Evolutionary conservation across 2,888 invertebrate species (phyloP).

Genomic region (Synanthedon formicaeformis): DNA sequence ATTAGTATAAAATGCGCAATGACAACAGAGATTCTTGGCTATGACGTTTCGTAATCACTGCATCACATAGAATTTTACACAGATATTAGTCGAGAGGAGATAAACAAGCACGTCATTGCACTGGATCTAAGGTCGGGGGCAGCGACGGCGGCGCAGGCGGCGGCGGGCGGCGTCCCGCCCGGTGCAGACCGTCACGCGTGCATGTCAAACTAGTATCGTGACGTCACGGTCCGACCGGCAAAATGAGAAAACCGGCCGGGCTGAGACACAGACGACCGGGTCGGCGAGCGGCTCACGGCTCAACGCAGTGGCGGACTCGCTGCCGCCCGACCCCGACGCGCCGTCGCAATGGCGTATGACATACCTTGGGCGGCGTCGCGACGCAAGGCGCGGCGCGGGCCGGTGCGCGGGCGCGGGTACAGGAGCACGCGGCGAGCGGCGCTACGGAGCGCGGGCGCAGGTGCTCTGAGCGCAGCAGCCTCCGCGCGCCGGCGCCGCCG

Average conservation of each 20-base stretch:
- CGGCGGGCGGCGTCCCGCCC: conserved; percentile 54
- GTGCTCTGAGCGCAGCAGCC: conserved; percentile 78
- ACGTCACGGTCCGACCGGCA: conserved; percentile 65
- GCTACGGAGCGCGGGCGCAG: conserved; percentile 74
- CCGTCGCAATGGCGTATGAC: conserved; percentile 38
- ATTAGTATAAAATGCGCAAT: too few species aligned
- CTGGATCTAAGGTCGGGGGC: conserved; percentile 58
- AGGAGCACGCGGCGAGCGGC: conserved; percentile 66
- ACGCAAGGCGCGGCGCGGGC: conserved; percentile 40
- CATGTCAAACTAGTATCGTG: conserved; percentile 66
- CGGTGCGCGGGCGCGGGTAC: conserved; percentile 56
- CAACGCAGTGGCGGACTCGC: conserved; percentile 64
- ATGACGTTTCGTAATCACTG: background rate
- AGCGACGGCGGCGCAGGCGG: conserved; percentile 46
- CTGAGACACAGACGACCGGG: conserved; percentile 41
- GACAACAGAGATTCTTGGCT: background rate
- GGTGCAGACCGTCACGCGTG: conserved; percentile 61
- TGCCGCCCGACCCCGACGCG: conserved; percentile 67
- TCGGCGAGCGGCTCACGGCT: conserved; percentile 32
- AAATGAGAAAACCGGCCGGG: conserved; percentile 65
- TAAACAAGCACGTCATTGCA: conserved; percentile 60
- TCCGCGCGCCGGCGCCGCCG: conserved; percentile 71
- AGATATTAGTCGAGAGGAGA: conserved; percentile 19
- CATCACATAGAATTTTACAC: background rate
- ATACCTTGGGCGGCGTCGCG: conserved; percentile 67